Percentiles rank a stretch among this genome's conserved stretches.
These are phyloP conservation scores for Criorhina ranunculi DNA, from an alignment of 2,888 invertebrate genomes.

Conservation along the genomic window DNA sequence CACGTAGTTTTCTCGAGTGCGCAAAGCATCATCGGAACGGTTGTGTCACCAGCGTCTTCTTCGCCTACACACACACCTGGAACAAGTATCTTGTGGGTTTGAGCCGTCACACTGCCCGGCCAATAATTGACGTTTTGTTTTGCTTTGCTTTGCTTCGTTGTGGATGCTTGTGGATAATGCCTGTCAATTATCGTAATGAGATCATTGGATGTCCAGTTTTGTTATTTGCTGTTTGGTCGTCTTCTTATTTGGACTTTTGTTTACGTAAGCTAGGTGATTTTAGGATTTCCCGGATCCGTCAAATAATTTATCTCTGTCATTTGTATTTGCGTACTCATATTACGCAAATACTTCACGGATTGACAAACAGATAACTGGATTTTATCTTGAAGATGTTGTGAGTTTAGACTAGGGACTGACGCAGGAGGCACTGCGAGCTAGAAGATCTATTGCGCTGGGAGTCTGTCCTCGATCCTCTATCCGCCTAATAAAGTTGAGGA, in stretches of 20 bases:
- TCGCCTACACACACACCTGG: slow-evolving; percentile 37
- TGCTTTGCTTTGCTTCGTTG: neutral
- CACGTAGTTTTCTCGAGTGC: too few species aligned
- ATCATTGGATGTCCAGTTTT: slow-evolving; percentile 52
- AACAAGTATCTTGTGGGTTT: slow-evolving; percentile 17
- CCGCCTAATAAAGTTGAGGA: too few species aligned
- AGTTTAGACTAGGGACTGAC: too few species aligned
- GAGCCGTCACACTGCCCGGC: slow-evolving; percentile 27
- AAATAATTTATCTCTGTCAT: neutral
- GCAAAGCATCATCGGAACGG: neutral
- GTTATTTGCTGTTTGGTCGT: slow-evolving; percentile 12
- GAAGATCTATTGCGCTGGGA: too few species aligned
- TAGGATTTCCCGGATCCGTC: neutral
- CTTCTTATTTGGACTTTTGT: slow-evolving; percentile 19
- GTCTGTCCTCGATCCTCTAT: too few species aligned
- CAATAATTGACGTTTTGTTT: slow-evolving; percentile 37
- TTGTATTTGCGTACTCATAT: neutral
- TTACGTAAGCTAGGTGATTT: slow-evolving; percentile 12
- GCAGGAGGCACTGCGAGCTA: too few species aligned
- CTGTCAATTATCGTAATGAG: slow-evolving; percentile 66
- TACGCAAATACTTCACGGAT: neutral
- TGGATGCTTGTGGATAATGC: slow-evolving; percentile 24
- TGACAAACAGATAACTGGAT: neutral
- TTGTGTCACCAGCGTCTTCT: neutral
- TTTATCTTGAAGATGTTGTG: too few species aligned